phyloP scores from a whole-genome alignment of 2,888 invertebrate genomes.

The Epinotia ramella region DNA sequence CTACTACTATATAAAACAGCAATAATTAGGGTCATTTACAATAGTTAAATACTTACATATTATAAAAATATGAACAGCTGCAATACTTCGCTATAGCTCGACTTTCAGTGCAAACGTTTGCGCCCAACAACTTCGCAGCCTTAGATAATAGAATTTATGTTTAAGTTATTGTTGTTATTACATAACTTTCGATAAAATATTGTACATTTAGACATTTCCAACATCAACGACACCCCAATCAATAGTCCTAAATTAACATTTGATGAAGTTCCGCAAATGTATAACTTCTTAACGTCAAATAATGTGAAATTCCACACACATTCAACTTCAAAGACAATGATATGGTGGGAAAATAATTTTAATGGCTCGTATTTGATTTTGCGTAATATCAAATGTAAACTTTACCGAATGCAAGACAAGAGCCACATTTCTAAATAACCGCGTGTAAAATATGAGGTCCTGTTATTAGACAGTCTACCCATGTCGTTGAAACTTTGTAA shows the following conservation, averaged over 20 bases:
- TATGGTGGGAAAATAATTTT: not conserved
- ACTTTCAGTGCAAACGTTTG: too few relatives aligned
- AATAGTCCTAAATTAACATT: slow-evolving; percentile 28
- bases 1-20: too few relatives aligned
- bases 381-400: not conserved
- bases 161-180: too few relatives aligned
- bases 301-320: slow-evolving; percentile 29
- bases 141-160: too few relatives aligned
- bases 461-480: not conserved
- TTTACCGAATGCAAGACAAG: slow-evolving; percentile 3
- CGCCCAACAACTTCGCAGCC: too few relatives aligned
- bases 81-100: too few relatives aligned
- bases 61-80: too few relatives aligned
- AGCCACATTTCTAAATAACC: not conserved
- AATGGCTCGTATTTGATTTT: not conserved
- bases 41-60: too few relatives aligned
- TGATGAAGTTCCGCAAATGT: slow-evolving; percentile 33
- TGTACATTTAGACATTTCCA: not conserved
- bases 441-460: not conserved
- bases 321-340: slow-evolving; percentile 35
- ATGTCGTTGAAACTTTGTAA: slow-evolving; percentile 22
- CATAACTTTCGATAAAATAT: not conserved
- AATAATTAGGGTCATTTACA: too few relatives aligned
- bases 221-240: not conserved
- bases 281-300: slow-evolving; percentile 29